Conservation (phyloP, 2,113 vertebrate genomes). For the Cariama cristata region DNA sequence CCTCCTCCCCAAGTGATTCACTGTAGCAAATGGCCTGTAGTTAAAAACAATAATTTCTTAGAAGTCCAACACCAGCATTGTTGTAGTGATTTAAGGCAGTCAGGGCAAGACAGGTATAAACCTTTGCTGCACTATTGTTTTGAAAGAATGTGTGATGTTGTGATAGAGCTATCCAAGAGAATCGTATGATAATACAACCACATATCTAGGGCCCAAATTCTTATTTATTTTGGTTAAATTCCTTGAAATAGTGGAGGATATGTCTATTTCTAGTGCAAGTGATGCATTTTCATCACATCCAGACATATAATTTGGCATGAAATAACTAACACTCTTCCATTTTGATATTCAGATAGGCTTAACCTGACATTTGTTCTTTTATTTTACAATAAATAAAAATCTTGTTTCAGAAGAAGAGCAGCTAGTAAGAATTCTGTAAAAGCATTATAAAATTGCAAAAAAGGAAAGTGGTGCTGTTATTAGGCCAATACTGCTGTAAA, state of each 20-base stretch:
- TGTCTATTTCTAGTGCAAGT: not conserved
- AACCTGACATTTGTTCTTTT: not conserved
- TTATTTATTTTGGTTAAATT: conserved; percentile 4
- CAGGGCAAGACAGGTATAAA: not conserved
- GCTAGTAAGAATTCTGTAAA: conserved; percentile 3
- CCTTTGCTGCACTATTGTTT: not conserved
- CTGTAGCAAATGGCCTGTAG: not conserved
- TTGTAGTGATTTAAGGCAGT: not conserved
- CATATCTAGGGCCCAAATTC: not conserved
- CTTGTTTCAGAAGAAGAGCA: not conserved
- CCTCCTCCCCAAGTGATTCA: not conserved
- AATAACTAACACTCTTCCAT: not conserved
- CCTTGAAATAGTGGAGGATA: not conserved
- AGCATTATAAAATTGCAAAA: not conserved
- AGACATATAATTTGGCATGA: not conserved
- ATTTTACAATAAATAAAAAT: conserved; percentile 26
- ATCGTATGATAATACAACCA: not conserved
- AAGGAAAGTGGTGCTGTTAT: not conserved
- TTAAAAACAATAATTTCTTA: conserved; percentile 27
- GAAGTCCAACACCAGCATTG: not conserved
- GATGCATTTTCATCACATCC: not conserved
- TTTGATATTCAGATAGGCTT: not conserved
- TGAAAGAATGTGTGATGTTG: not conserved
- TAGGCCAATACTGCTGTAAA: conserved; percentile 41
- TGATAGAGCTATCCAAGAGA: not conserved